Base-by-base conservation (phyloP, 2,797 vertebrate species). In the Podarcis lilfordi region DNA sequence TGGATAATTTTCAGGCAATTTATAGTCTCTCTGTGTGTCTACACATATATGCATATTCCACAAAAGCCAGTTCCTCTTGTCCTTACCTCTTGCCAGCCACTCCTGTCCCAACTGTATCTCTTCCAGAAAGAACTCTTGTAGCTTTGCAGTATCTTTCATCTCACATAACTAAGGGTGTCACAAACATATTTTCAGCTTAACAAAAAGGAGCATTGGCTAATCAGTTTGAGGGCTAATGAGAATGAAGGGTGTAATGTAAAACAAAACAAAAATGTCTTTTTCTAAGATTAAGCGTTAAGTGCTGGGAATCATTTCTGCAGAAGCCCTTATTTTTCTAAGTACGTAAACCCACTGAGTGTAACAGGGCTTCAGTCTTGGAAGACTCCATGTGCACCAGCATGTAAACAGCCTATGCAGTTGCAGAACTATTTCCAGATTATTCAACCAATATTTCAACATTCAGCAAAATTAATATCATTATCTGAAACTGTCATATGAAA, bases 41-140 rank as follows among this genome's bases (percentile, higher is more conserved):
- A 45, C 19, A 32, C 5, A 27, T 37, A 77, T 29, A 17, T 61
- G n/a, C 75, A 69, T 3, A 4, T 27, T 59, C 50, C 75, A 61
- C 10, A 81, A 83, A 81, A 84, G 10, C 37, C 25, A 83, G 84
- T 75, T 19, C 83, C 86, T 72, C 85, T 11, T 43, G 8, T 80
- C 29, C 80, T 88, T 93, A 96, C 94, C 94, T 95, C 40, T 93
- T 50, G 87, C 89, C 86, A 94, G 88, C 61, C 75, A 82, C 8
- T 91, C 93, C 87, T 95, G 69, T 87, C 92, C 89, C 88, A 93
- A 89, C 55, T 78, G 80, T 69, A 40, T 71, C 88, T 96, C 91
- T 80, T 86, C 91, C 61, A 96, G 83, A 85, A 95, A 94, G 81
- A 91, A 68, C 50, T 96, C 93, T 29, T 92, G 91, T 1, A 80